phyloP scores from a whole-genome alignment of 2,888 invertebrate genomes.

The Villa cingulata region DNA sequence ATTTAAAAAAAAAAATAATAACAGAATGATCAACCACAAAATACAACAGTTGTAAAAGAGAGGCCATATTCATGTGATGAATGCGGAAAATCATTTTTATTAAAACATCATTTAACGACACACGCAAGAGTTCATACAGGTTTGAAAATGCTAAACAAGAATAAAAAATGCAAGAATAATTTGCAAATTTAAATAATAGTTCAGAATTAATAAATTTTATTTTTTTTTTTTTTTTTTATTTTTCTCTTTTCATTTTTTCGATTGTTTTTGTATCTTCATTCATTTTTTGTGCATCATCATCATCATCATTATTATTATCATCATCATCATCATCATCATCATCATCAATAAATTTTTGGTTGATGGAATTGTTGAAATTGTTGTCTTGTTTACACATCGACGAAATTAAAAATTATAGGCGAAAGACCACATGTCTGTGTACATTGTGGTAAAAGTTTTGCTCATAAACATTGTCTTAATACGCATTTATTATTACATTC shows the following conservation, averaged over 20 bases:
- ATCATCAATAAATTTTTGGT: too few relatives aligned
- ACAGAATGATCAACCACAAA: constrained; percentile 31
- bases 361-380: too few relatives aligned
- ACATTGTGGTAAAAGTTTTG: constrained; percentile 69
- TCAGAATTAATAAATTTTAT: background rate
- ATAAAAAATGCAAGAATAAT: background rate
- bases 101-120: constrained; percentile 73
- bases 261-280: background rate
- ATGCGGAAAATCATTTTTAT: constrained; percentile 69
- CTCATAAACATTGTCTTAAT: constrained; percentile 69
- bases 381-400: background rate
- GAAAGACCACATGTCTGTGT: constrained; percentile 65
- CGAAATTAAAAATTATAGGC: constrained; percentile 36
- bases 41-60: constrained; percentile 43
- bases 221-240: background rate
- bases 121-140: constrained; percentile 70
- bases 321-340: too few relatives aligned
- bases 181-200: background rate
- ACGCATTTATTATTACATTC: constrained; percentile 70
- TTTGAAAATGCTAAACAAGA: constrained; percentile 18
- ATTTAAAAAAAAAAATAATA: constrained; percentile 3
- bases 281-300: too few relatives aligned
- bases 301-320: too few relatives aligned
- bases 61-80: constrained; percentile 70
- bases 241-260: too few relatives aligned